Percentiles rank a stretch among this genome's conserved stretches.
Evolutionary conservation across 2,888 invertebrate genomes (phyloP).

Genomic region (Dorcus parallelipipedus): DNA sequence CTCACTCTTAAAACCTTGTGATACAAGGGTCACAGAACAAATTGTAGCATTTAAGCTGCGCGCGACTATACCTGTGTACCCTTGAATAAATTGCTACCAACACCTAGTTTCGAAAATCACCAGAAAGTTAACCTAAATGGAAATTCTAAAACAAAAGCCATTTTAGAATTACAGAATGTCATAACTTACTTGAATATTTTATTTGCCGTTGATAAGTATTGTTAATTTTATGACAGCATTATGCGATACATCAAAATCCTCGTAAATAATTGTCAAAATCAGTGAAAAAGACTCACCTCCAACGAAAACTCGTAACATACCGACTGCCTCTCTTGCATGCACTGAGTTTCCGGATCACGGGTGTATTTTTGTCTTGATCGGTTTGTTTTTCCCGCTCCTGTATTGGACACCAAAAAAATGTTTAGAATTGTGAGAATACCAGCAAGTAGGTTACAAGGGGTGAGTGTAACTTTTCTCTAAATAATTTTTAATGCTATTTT

Average conservation of each 20-base stretch:
- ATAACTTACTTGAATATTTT: slow-evolving; percentile 16
- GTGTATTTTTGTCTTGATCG: slow-evolving; percentile 19
- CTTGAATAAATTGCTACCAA: neutral
- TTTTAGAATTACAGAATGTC: slow-evolving; percentile 9
- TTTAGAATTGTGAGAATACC: slow-evolving; percentile 37
- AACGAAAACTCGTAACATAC: slow-evolving; percentile 32
- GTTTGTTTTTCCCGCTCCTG: slow-evolving; percentile 27
- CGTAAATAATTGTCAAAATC: slow-evolving; percentile 28
- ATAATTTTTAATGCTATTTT: slow-evolving; percentile 16
- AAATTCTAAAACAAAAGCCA: slow-evolving; percentile 12
- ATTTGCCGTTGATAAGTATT: slow-evolving; percentile 24
- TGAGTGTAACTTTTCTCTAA: slow-evolving; percentile 26
- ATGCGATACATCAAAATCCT: slow-evolving; percentile 36
- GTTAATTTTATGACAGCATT: slow-evolving; percentile 21
- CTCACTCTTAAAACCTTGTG: too few species aligned
- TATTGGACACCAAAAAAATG: slow-evolving; percentile 40
- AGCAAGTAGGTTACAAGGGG: slow-evolving; percentile 34
- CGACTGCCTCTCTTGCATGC: slow-evolving; percentile 19
- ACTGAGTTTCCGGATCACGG: slow-evolving; percentile 21
- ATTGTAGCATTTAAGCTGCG: too few species aligned
- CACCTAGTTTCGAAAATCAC: slow-evolving; percentile 9
- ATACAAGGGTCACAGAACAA: too few species aligned
- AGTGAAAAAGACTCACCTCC: slow-evolving; percentile 32
- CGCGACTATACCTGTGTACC: too few species aligned
- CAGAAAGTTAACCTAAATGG: slow-evolving; percentile 12